Evolutionary conservation across 2,113 vertebrate genomes (phyloP), one percentile per base, ranked within the genome.

Genomic region (Smithornis capensis): DNA sequence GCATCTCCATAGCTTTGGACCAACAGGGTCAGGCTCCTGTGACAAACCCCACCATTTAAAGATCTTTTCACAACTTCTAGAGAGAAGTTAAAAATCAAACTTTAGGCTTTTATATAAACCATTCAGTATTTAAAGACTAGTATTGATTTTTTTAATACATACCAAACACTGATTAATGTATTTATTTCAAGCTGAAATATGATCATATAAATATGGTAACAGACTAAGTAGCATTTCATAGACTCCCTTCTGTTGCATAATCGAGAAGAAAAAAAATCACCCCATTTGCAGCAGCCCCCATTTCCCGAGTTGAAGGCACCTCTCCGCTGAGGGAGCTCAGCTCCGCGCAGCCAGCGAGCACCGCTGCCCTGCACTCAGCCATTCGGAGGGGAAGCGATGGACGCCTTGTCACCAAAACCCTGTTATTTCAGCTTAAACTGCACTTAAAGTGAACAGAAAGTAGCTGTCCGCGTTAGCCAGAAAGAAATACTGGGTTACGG

Each of bases 321-420:
- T 59, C 47, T 77, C 53, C 6, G 7, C 10, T 10, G 47, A 40
- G 19, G 47, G 29, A 75, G 52, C 69, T 59, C 69, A 55, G 62
- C 4, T 0, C 19, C 1, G 1, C 0, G 0, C 42, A 50, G 45
- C 23, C n/a, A 44, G 47, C 2, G 1, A 79, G 17, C 82, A 76
- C 47, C 65, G 4, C 70, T n/a, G 49, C 57, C 75, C 75, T 13
- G 44, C 70, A 28, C 29, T 4, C 31, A 27, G 29, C 49, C 57
- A 8, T 67, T 68, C 7, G 27, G 53, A 28, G 79, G 76, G 52
- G 35, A 55, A 50, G 35, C 3, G 1, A 33, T 0, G 4, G 64
- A 78, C 42, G 60, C 45, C 70, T 42, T 9, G 29, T 29, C 62
- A 75, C 4, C 19, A 50, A 87, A 74, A 91, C 83, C 19, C 25